Base-by-base conservation (phyloP, 2,888 invertebrate genomes). In the Troglohyphantes excavatus region DNA sequence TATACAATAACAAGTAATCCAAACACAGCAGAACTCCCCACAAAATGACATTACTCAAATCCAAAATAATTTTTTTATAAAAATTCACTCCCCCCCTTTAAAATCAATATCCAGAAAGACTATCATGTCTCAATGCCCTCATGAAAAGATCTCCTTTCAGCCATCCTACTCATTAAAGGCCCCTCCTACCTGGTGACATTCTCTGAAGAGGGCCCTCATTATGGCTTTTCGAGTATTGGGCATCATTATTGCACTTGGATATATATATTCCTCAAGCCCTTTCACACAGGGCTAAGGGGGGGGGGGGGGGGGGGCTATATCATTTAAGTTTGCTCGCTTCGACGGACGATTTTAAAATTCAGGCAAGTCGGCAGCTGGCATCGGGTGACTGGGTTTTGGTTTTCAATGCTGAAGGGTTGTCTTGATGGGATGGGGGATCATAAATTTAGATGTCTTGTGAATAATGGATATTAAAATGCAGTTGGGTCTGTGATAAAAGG, bases 141-240 rank as follows among this genome's bases (percentile, higher is more conserved):
- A 78, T 78, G 46, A 78, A 78, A 63, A 43, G 43, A 65, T n/a
- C 78, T n/a, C 78, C n/a, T 43, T 33, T 75, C 75, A 75, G 23
- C 63, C 63, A 43, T 23, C 61, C 63, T 78, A 39, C 33, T 78
- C 65, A 78, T 65, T 39, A 11, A 72, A 19, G 26, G 23, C 19
- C 26, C 27, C 33, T 61, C 33, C 65, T 26, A 39, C 39, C 65
- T 9, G 23, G 17, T 19, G 75, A 29, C 23, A 19, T n/a, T n/a
- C 5, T 53, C 53, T 29, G 17, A 7, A 6, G 39, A 26, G 33
- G 13, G 11, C 23, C 17, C 78, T 78, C 78, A 78, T 78, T 78
- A 78, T 43, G 65, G 78, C 13, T 1, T 76, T 65, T 65, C 43
- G 19, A 78, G 78, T 65, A 78, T 78, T 78, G 78, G 78, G 65